These are phyloP conservation scores for Manis crassicaudata DNA, from an alignment of 2,797 vertebrate species.

Conservation along the genomic window DNA sequence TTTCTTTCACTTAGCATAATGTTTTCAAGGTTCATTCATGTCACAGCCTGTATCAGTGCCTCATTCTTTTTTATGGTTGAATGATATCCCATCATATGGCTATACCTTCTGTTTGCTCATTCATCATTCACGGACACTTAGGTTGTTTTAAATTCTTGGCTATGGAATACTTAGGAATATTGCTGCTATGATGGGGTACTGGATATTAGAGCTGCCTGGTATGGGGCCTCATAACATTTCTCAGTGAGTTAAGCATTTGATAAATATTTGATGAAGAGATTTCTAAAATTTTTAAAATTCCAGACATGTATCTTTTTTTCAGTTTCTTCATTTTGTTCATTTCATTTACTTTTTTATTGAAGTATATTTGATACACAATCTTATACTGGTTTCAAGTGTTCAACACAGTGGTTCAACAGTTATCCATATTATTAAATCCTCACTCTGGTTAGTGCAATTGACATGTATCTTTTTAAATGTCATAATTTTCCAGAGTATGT, in stretches of 20 bases:
- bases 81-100: neutral
- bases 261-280: slow-evolving; percentile 54
- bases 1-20: neutral
- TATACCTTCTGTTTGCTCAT: neutral
- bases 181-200: neutral
- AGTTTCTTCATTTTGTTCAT: no score
- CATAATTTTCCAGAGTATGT: neutral
- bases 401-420: no score
- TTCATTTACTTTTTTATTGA: no score
- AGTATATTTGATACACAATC: no score
- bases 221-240: neutral
- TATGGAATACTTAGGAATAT: neutral
- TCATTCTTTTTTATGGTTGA: neutral
- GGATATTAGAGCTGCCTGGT: neutral
- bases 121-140: neutral
- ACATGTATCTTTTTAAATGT: neutral
- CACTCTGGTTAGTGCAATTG: no score
- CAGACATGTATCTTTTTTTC: neutral
- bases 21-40: neutral
- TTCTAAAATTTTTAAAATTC: slow-evolving; percentile 28
- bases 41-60: neutral
- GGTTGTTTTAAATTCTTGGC: neutral
- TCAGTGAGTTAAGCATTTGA: neutral
- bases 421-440: no score
- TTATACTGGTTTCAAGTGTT: no score